These are phyloP conservation scores for Mus pahari DNA, from an alignment of 2,113 vertebrate genomes.

Conservation along the genomic window DNA sequence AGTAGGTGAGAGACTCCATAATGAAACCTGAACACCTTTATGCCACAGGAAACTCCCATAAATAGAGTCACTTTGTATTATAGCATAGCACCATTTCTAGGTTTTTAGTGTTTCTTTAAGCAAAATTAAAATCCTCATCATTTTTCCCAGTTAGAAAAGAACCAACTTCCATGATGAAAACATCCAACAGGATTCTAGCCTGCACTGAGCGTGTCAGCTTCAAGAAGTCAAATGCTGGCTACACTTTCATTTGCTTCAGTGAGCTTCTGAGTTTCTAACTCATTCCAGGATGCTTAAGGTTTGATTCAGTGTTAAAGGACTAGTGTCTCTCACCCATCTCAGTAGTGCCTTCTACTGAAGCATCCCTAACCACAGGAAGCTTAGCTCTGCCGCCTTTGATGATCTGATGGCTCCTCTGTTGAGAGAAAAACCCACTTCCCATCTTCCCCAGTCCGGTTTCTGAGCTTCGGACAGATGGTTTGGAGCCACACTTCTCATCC, in stretches of 20 bases:
- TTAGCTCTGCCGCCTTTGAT: background rate
- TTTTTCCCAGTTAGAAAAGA: background rate
- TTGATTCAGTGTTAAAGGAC: background rate
- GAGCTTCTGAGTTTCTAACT: background rate
- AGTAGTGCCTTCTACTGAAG: background rate
- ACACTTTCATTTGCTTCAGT: background rate
- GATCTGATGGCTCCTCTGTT: background rate
- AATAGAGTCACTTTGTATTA: background rate
- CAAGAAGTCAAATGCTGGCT: background rate
- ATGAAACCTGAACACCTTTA: constrained; percentile 36
- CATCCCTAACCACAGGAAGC: background rate
- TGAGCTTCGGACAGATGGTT: background rate
- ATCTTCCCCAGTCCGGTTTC: background rate
- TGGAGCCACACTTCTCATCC: background rate
- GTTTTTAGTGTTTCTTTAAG: constrained; percentile 3
- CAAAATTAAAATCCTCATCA: constrained; percentile 9
- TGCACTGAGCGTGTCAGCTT: background rate
- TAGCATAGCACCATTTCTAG: background rate
- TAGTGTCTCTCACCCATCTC: background rate
- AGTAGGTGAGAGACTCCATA: background rate
- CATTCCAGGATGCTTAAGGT: background rate
- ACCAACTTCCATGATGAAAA: background rate
- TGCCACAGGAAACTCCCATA: background rate
- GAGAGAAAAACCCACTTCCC: background rate
- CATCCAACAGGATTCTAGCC: background rate